Conservation (phyloP, 2,888 invertebrate species). For the Hirudinaria manillensis region DNA sequence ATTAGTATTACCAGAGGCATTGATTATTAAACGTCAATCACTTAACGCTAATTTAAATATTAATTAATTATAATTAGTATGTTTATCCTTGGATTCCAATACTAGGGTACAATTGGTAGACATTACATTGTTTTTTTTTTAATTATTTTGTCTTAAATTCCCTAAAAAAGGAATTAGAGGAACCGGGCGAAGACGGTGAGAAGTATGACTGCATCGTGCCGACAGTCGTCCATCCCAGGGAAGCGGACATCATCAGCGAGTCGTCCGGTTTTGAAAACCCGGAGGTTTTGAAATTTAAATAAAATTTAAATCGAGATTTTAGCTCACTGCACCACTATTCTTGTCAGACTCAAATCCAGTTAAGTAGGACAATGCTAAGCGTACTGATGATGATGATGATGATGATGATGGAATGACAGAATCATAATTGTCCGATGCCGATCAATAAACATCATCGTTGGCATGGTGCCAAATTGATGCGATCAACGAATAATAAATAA, state of each 20-base stretch:
- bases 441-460: neutral
- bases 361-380: neutral
- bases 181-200: constrained; percentile 47
- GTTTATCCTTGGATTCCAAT: too few species aligned
- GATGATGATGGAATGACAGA: neutral
- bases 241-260: constrained; percentile 37
- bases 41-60: too few species aligned
- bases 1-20: too few species aligned
- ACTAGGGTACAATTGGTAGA: too few species aligned
- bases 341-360: too few species aligned
- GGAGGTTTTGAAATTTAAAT: neutral
- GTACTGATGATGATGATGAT: neutral
- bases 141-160: neutral
- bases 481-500: neutral
- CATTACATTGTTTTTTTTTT: too few species aligned
- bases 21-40: too few species aligned
- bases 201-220: constrained; percentile 52
- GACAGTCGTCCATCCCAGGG: constrained; percentile 48
- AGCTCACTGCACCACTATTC: neutral
- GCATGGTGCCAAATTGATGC: neutral
- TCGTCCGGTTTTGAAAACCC: constrained; percentile 19
- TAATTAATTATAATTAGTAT: too few species aligned
- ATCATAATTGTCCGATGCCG: neutral
- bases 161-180: constrained; percentile 46
- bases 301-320: neutral